phyloP scores from a whole-genome alignment of 2,888 invertebrate species.

The Coenonympha glycerion region DNA sequence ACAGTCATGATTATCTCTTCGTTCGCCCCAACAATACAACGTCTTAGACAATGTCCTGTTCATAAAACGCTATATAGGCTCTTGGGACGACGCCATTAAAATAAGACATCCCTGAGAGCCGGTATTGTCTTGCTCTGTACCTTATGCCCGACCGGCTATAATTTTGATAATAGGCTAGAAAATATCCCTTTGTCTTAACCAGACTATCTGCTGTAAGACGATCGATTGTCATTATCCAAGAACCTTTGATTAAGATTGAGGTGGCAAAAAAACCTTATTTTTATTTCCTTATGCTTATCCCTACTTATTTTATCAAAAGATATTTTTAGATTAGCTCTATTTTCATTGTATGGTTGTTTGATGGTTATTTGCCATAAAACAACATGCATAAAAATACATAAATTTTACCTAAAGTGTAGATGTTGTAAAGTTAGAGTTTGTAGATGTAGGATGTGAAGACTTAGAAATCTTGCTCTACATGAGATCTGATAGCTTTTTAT shows the following conservation, averaged over 20 bases:
- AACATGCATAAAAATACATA: too few relatives aligned
- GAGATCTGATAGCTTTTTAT: too few relatives aligned
- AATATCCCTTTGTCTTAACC: slow-evolving; percentile 68
- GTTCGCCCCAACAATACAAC: slow-evolving; percentile 42
- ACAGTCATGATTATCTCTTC: slow-evolving; percentile 33
- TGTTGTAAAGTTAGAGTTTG: too few relatives aligned
- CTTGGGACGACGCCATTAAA: slow-evolving; percentile 61
- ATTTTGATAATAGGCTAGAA: slow-evolving; percentile 75
- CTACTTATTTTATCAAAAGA: too few relatives aligned
- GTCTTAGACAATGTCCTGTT: slow-evolving; percentile 48
- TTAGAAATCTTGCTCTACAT: too few relatives aligned
- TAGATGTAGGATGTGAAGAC: too few relatives aligned
- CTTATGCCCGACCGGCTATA: slow-evolving; percentile 54
- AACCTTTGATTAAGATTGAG: slow-evolving; percentile 24
- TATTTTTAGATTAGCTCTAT: too few relatives aligned
- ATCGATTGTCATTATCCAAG: slow-evolving; percentile 51
- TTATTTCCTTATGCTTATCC: too few relatives aligned
- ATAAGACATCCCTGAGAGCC: slow-evolving; percentile 50
- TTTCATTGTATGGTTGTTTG: too few relatives aligned
- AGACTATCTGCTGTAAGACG: slow-evolving; percentile 59
- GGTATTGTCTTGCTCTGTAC: slow-evolving; percentile 65
- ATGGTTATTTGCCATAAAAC: too few relatives aligned
- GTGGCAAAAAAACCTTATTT: too few relatives aligned
- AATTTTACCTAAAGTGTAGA: too few relatives aligned
- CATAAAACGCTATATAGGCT: slow-evolving; percentile 58